phyloP scores from a whole-genome alignment of 92 coral and sea anemone species.

The Zoanthus solanderi region DNA sequence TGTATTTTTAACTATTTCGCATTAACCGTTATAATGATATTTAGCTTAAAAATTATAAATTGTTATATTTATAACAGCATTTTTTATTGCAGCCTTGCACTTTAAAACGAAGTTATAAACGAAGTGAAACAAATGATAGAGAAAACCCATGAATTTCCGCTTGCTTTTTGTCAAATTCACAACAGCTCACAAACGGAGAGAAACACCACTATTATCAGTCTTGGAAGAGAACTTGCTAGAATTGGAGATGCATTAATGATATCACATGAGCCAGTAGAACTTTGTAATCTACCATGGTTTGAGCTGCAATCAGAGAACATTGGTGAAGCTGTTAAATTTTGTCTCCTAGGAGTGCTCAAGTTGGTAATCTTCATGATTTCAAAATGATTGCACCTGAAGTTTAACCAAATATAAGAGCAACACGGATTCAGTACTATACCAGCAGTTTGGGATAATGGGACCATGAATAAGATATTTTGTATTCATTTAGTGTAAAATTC shows the following conservation, averaged over 20 bases:
- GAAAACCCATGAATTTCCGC: not conserved
- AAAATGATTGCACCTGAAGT: no score
- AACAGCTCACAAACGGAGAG: not conserved
- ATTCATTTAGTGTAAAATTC: no score
- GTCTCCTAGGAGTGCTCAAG: not conserved
- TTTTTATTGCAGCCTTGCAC: not conserved
- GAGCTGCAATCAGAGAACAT: not conserved
- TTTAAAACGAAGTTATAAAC: not conserved
- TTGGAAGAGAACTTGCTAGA: not conserved
- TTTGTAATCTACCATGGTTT: not conserved
- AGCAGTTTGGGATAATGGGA: no score
- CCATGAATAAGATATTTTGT: no score
- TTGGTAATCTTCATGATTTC: no score
- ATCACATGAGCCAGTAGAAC: not conserved
- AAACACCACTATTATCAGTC: not conserved
- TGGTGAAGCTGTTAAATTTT: not conserved
- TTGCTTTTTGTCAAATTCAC: not conserved
- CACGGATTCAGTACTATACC: no score
- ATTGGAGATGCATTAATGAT: not conserved
- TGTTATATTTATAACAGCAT: not conserved
- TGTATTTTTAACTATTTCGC: no score
- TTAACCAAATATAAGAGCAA: no score
- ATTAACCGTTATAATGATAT: no score
- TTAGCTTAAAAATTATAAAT: no score
- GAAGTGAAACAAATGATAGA: not conserved